Conservation (phyloP, 2,888 invertebrate genomes). For the Stegana nigrithorax region DNA sequence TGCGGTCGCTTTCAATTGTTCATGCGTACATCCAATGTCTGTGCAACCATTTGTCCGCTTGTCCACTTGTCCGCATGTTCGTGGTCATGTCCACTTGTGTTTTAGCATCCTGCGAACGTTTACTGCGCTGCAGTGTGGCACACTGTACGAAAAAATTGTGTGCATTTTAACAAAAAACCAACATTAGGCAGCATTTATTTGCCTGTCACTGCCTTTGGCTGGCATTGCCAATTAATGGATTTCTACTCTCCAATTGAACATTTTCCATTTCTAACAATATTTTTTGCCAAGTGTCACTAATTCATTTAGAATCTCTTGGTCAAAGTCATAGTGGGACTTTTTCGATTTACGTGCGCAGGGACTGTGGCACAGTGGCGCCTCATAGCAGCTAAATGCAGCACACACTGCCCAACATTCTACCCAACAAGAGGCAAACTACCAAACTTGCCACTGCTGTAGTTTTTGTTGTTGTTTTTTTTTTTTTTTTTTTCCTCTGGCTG, state of each 20-base stretch:
- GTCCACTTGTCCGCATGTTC: constrained; percentile 23
- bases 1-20: constrained; percentile 13
- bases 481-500: constrained; percentile 3
- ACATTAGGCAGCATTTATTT: no score
- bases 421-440: constrained; percentile 9
- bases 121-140: constrained; percentile 28
- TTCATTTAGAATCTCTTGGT: no score
- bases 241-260: no score
- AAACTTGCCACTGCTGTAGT: constrained; percentile 13
- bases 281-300: no score
- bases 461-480: background rate
- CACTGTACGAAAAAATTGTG: no score
- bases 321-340: no score
- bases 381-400: background rate
- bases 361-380: background rate
- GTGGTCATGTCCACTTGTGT: constrained; percentile 36
- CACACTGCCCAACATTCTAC: no score
- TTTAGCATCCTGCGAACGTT: constrained; percentile 48
- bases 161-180: no score
- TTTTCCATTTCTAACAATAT: no score
- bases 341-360: background rate
- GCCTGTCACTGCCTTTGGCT: no score
- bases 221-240: no score
- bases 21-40: constrained; percentile 24
- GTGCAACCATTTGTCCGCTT: background rate